phyloP scores from a whole-genome alignment of 2,888 invertebrate genomes.

The Cotesia congregata region DNA sequence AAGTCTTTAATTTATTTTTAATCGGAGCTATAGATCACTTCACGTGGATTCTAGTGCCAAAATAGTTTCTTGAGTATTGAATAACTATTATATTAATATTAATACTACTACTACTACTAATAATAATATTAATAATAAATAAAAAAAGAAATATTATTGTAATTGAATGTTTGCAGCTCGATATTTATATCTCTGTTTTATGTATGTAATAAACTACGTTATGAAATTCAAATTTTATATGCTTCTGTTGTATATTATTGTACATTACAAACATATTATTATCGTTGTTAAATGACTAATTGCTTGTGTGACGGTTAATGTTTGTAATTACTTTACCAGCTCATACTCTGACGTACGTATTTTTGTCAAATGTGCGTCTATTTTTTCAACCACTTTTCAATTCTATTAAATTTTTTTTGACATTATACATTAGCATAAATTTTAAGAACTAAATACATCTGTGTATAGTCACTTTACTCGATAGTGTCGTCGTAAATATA shows the following conservation, averaged over 20 bases:
- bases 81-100: constrained; percentile 20
- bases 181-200: constrained; percentile 54
- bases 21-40: constrained; percentile 25
- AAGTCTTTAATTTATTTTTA: constrained; percentile 38
- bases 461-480: not conserved
- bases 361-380: constrained; percentile 12
- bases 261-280: constrained; percentile 46
- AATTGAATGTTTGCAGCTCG: constrained; percentile 50
- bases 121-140: not conserved
- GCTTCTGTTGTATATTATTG: constrained; percentile 62
- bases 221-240: constrained; percentile 66
- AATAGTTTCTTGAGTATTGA: constrained; percentile 60
- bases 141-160: constrained; percentile 37
- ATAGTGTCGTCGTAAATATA: not conserved
- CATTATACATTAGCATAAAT: not conserved
- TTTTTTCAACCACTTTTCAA: not conserved
- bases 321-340: constrained; percentile 10
- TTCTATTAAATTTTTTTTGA: not conserved
- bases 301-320: constrained; percentile 38
- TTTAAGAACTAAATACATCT: not conserved
- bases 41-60: constrained; percentile 63
- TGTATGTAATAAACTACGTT: constrained; percentile 55
- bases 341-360: not conserved
- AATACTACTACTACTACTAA: not conserved
- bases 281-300: constrained; percentile 46